phyloP scores from a whole-genome alignment of 2,113 vertebrate species.

The Leptobrachium ailaonicum region DNA sequence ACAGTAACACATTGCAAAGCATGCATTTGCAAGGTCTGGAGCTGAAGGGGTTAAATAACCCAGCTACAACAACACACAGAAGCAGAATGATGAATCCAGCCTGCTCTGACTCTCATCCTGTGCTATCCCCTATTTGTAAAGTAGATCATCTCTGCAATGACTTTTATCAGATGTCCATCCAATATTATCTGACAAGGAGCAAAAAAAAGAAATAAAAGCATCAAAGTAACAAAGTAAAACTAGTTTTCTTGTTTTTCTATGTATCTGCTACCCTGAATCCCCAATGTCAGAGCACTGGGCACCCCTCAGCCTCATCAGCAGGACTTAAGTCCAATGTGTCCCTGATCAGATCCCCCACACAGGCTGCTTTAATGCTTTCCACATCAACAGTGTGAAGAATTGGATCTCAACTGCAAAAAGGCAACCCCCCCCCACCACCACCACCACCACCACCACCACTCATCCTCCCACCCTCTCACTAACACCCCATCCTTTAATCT shows the following conservation, averaged over 20 bases:
- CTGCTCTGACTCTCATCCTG: background rate
- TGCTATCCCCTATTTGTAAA: background rate
- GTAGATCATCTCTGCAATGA: background rate
- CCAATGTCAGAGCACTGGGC: background rate
- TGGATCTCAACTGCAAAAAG: background rate
- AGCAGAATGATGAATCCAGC: background rate
- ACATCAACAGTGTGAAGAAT: conserved; percentile 15
- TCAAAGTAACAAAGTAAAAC: background rate
- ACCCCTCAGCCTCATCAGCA: background rate
- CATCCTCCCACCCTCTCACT: conserved; percentile 1
- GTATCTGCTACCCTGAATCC: background rate
- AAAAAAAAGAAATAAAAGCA: no score
- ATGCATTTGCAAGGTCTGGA: background rate
- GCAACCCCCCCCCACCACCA: background rate
- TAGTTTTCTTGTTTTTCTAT: background rate
- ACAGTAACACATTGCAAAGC: no score
- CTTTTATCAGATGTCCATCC: background rate
- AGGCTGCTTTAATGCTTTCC: background rate
- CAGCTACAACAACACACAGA: background rate
- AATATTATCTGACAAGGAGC: background rate
- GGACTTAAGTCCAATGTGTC: background rate
- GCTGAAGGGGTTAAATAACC: background rate
- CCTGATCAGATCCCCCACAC: background rate
- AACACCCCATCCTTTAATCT: background rate
- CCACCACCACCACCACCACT: background rate